A percentile compares a stretch with the other conserved stretches of the same genome.
Evolutionary conservation across 2,797 vertebrate species (phyloP).

Genomic region (Botia almorhae): DNA sequence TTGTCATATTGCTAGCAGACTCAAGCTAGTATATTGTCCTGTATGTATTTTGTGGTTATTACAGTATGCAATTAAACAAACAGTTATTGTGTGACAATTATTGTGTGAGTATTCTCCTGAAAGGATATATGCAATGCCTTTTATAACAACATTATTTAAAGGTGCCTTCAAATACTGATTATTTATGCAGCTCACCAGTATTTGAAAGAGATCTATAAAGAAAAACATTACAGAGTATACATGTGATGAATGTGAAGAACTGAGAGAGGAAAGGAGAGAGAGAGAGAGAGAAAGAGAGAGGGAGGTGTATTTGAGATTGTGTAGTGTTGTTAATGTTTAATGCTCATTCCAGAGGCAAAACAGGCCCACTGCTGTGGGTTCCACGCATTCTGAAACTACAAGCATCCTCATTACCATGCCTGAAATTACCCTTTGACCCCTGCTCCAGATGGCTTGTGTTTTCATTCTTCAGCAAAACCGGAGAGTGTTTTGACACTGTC

Average conservation of each 20-base stretch:
- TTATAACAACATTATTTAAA: no score
- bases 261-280: not conserved
- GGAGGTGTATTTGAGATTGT: conserved; percentile 36
- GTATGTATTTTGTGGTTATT: no score
- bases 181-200: not conserved
- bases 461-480: conserved; percentile 71
- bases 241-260: no score
- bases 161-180: no score
- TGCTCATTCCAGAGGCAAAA: conserved; percentile 76
- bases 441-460: conserved; percentile 81
- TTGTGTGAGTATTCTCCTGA: no score
- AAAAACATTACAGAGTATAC: no score
- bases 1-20: no score
- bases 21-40: no score
- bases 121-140: no score
- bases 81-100: no score
- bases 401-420: conserved; percentile 81
- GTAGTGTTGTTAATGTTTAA: conserved; percentile 81
- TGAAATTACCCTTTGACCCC: conserved; percentile 79
- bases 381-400: conserved; percentile 73
- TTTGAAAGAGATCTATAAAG: not conserved
- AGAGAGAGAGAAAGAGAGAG: not conserved
- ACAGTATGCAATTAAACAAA: no score
- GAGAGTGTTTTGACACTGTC: conserved; percentile 63
- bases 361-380: conserved; percentile 60